Evolutionary conservation across 2,113 vertebrate species (phyloP).

Genomic region (Catharus bicknelli): DNA sequence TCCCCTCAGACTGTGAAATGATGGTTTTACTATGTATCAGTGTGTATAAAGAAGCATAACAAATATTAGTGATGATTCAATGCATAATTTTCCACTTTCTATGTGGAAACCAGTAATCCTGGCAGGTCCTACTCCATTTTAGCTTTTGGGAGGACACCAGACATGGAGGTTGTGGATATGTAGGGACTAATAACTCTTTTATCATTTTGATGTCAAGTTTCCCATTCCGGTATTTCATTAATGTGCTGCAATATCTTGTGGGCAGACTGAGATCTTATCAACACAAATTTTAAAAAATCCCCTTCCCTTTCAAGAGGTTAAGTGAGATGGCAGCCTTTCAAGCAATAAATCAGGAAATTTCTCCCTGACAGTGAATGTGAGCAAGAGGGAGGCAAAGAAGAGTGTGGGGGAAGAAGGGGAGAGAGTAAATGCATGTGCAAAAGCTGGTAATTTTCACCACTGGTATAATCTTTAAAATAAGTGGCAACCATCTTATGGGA

Average conservation of each 20-base stretch:
- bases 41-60: neutral
- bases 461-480: neutral
- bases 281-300: neutral
- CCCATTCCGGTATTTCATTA: neutral
- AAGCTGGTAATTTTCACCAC: neutral
- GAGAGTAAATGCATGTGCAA: rapidly evolving
- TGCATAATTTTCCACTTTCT: neutral
- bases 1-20: neutral
- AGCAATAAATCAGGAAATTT: neutral
- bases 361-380: neutral
- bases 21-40: neutral
- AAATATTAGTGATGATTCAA: neutral
- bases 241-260: neutral
- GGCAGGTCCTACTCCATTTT: neutral
- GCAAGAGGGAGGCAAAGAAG: neutral
- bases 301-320: neutral
- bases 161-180: rapidly evolving
- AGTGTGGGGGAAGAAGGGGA: rapidly evolving
- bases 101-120: neutral
- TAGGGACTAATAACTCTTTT: neutral
- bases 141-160: neutral
- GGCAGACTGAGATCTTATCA: neutral
- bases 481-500: neutral
- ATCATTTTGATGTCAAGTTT: neutral
- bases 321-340: neutral